phyloP scores from a whole-genome alignment of 2,888 invertebrate species.

The Aricia artaxerxes region DNA sequence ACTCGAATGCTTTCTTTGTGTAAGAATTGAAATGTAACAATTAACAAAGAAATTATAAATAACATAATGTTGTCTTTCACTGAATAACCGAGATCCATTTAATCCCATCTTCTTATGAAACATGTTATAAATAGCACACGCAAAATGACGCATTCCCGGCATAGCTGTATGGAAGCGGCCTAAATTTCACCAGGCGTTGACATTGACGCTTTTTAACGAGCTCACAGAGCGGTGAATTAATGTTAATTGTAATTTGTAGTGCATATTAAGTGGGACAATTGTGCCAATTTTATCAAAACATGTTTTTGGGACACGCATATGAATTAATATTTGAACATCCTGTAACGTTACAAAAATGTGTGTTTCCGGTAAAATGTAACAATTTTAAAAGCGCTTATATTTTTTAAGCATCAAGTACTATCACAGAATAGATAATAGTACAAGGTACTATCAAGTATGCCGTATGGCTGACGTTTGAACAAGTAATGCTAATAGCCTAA shows the following conservation, averaged over 20 bases:
- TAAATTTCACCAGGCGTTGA: constrained; percentile 51
- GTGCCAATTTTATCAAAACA: constrained; percentile 12
- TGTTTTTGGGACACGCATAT: background rate
- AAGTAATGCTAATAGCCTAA: too few relatives aligned
- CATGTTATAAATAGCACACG: constrained; percentile 25
- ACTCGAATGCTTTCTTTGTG: background rate
- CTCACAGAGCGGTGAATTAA: constrained; percentile 24
- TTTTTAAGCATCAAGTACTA: too few relatives aligned
- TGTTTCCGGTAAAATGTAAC: background rate
- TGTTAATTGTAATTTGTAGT: constrained; percentile 30
- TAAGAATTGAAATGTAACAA: background rate
- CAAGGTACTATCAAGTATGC: too few relatives aligned
- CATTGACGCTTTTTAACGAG: constrained; percentile 48
- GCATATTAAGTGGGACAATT: constrained; percentile 21
- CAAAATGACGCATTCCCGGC: constrained; percentile 20
- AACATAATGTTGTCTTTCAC: background rate
- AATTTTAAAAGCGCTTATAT: background rate
- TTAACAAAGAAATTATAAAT: background rate
- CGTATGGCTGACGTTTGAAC: too few relatives aligned
- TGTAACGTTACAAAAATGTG: background rate
- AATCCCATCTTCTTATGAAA: constrained; percentile 34
- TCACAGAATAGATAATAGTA: too few relatives aligned
- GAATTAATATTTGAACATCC: background rate
- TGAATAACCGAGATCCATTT: constrained; percentile 24
- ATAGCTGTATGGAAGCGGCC: constrained; percentile 35